phyloP scores from a whole-genome alignment of 1,140 invertebrate genomes.

The Nephila pilipes region DNA sequence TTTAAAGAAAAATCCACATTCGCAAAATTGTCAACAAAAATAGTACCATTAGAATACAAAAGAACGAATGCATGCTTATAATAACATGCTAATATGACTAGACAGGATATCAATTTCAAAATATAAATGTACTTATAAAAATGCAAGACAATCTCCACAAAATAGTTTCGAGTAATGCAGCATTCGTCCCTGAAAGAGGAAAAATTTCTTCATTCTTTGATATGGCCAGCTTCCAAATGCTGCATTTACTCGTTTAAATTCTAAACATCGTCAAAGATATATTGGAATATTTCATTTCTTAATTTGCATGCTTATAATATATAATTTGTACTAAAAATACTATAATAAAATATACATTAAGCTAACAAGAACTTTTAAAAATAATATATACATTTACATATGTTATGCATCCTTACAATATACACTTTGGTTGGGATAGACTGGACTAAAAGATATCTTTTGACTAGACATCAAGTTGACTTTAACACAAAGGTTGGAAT shows the following conservation, averaged over 20 bases:
- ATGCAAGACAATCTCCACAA: neutral
- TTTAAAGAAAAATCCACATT: neutral
- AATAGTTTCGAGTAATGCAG: neutral
- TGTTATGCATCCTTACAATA: neutral
- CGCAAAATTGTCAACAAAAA: constrained; percentile 13
- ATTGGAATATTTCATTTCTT: constrained; percentile 10
- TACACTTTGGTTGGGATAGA: constrained; percentile 19
- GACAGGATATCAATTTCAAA: neutral
- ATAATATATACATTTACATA: constrained; percentile 57
- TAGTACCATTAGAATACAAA: neutral
- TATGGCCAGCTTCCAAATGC: neutral
- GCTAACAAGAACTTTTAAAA: constrained; percentile 59
- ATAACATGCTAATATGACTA: neutral
- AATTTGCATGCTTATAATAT: constrained; percentile 30
- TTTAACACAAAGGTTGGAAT: neutral
- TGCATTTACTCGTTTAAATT: neutral
- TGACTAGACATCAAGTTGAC: neutral
- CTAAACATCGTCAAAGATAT: constrained; percentile 18
- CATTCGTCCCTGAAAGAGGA: neutral
- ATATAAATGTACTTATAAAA: neutral
- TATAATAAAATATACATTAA: constrained; percentile 64
- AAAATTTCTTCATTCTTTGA: neutral
- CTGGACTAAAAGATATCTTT: neutral
- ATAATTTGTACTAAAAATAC: constrained; percentile 62
- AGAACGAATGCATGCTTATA: too few relatives aligned